These are phyloP conservation scores for Lasioglossum lativentre DNA, from an alignment of 2,888 invertebrate species.

Conservation along the genomic window DNA sequence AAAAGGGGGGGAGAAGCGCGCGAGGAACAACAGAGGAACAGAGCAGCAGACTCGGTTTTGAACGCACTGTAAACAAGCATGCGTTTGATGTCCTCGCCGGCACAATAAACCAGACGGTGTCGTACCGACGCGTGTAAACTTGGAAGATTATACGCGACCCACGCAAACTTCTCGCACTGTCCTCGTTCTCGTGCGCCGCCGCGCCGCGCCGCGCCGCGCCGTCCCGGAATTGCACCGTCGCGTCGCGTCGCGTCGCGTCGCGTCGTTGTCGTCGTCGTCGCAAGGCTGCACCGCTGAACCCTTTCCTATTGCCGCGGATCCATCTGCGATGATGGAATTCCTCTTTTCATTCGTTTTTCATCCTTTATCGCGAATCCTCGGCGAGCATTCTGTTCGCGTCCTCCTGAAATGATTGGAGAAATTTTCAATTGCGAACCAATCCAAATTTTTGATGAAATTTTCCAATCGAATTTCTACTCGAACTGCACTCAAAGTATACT, in stretches of 20 bases:
- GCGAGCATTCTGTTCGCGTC: not conserved
- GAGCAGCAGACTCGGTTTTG: not conserved
- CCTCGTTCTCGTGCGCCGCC: not conserved
- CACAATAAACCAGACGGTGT: constrained; percentile 45
- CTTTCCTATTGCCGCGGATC: not conserved
- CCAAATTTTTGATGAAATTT: no score
- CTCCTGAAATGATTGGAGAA: not conserved
- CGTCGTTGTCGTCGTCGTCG: not conserved
- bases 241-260: not conserved
- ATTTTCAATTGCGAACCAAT: not conserved
- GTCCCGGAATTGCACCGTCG: not conserved
- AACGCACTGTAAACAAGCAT: constrained; percentile 50
- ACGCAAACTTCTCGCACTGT: constrained; percentile 23
- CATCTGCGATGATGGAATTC: not conserved
- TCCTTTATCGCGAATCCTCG: not conserved
- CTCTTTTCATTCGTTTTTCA: not conserved
- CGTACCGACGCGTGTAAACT: constrained; percentile 29
- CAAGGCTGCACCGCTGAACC: constrained; percentile 3
- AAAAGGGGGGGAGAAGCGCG: not conserved
- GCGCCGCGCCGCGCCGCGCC: not conserved
- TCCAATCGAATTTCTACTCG: no score
- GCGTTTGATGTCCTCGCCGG: constrained; percentile 56
- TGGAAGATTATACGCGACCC: constrained; percentile 39
- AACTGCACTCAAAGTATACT: no score
- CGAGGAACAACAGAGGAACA: not conserved